Percentiles rank a stretch among this genome's conserved stretches.
Evolutionary conservation across 1,140 invertebrate genomes (phyloP).

Genomic region (Platorchestia sp.): DNA sequence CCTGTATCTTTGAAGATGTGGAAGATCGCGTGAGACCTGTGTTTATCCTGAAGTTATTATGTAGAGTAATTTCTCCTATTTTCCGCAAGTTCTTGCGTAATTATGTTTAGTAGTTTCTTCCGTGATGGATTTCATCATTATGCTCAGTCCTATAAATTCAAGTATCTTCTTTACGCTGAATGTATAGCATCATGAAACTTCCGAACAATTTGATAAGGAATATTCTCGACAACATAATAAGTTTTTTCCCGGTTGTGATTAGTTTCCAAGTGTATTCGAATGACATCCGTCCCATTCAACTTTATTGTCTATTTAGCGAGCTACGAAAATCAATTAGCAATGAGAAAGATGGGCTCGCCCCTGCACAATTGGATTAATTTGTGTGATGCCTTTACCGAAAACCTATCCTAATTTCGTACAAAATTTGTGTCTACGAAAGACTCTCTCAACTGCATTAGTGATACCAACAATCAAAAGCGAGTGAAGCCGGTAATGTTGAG

Average conservation of each 20-base stretch:
- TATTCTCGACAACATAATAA: neutral
- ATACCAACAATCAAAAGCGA: neutral
- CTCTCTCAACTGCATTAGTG: neutral
- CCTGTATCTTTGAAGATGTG: neutral
- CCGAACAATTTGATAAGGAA: neutral
- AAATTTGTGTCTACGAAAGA: neutral
- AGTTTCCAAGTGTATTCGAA: neutral
- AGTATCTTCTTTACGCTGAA: neutral
- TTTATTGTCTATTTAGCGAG: neutral
- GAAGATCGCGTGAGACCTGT: neutral
- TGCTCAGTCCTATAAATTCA: too few relatives aligned
- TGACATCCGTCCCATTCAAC: neutral
- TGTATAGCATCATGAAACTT: neutral
- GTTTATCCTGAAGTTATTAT: neutral
- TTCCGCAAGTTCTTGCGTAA: too few relatives aligned
- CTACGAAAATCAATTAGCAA: neutral
- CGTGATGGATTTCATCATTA: too few relatives aligned
- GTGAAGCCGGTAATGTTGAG: neutral
- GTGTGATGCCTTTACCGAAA: neutral
- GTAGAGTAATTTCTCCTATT: neutral
- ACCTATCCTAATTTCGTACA: too few relatives aligned
- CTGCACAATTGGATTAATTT: too few relatives aligned
- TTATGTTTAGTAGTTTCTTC: too few relatives aligned
- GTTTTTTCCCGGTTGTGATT: neutral
- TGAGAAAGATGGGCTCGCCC: too few relatives aligned